Conservation (phyloP, 2,797 vertebrate species). For the Oophaga sylvatica region DNA sequence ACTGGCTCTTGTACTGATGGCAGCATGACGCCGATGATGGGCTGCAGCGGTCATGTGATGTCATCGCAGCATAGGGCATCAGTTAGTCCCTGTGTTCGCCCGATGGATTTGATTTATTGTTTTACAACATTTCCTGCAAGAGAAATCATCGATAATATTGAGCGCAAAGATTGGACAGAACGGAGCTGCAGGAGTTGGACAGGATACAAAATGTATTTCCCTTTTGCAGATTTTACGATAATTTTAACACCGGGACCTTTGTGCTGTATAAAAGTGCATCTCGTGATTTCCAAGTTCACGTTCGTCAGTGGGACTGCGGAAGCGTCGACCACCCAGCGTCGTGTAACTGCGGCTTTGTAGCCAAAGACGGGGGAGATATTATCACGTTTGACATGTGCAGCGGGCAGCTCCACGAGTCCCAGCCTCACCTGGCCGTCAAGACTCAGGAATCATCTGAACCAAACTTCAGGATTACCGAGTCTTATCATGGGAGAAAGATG, state of each 20-base stretch:
- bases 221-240: slow-evolving; percentile 80
- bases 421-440: slow-evolving; percentile 80
- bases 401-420: slow-evolving; percentile 78
- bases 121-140: too few species aligned
- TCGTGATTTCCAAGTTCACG: slow-evolving; percentile 83
- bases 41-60: too few species aligned
- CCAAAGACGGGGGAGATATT: slow-evolving; percentile 76
- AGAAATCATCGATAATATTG: too few species aligned
- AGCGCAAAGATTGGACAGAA: too few species aligned
- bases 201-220: neutral
- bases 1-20: too few species aligned
- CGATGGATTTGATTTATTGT: too few species aligned
- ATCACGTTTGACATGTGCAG: slow-evolving; percentile 86
- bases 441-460: slow-evolving; percentile 73
- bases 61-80: too few species aligned
- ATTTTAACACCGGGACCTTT: slow-evolving; percentile 85
- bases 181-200: neutral
- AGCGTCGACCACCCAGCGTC: slow-evolving; percentile 77
- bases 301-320: slow-evolving; percentile 88
- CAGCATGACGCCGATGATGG: too few species aligned
- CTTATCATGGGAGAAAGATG: slow-evolving; percentile 89
- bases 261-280: slow-evolving; percentile 80
- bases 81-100: too few species aligned
- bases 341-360: slow-evolving; percentile 84
- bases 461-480: slow-evolving; percentile 81